Evolutionary conservation across 2,113 vertebrate species (phyloP), one percentile per base, ranked within the genome.

Genomic region (Genyomyrus donnyi): DNA sequence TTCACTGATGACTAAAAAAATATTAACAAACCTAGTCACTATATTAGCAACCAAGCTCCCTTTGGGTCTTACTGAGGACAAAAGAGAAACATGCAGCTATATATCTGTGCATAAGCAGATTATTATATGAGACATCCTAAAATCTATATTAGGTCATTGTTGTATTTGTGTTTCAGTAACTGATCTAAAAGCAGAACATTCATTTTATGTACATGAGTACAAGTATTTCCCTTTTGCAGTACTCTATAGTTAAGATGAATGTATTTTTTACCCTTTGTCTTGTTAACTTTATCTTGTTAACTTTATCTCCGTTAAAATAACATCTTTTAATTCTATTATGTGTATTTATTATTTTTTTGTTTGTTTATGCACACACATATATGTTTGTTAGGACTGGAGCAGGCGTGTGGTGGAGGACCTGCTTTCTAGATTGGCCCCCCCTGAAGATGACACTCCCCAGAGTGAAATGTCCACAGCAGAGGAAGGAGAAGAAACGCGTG

Each of bases 381-480:
- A 11, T 31, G 10, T 70, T 31, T 45, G 17, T 24, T 90, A 96
- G 96, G 95, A 96, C 4, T 95, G 94, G 95, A 94, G 90, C 86
- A 95, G 94, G 48, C 94, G 93, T 13, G 94, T 94, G 0, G 90
- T 95, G 27, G 95, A 96, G 80, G 94, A 96, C 80, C 90, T 97
- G 27, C 90, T 96, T 48, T 94, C 94, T 35, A 93, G 95, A 91
- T 93, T 96, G 91, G 92, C 94, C 5, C 87, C 94, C 46, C 94
- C 95, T 0, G 94, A 95, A 39, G 91, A 86, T 4, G 92, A 93
- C 13, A 27, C 83, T 21, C 94, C 93, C 49, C 92, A 90, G 92
- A 96, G 94, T 11, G 97, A 98, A 66, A 89, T 97, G 85, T 96
- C 97, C 92, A 94, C 96, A 56, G 95, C 96, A 66, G 94, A 93